Conservation (phyloP, 1,140 invertebrate genomes). For the Battus philenor region DNA sequence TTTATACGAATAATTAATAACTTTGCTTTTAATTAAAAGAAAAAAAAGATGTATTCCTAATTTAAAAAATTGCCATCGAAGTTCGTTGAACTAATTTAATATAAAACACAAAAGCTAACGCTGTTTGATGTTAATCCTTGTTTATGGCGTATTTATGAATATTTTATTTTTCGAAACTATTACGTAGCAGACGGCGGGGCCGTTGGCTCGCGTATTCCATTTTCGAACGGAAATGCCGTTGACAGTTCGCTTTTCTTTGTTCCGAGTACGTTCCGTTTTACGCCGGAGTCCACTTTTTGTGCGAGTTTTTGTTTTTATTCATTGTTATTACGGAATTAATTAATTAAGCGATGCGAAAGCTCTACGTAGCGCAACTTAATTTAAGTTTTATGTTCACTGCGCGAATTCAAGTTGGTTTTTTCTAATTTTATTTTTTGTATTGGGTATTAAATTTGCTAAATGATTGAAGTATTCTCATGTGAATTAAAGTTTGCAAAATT, state of each 20-base stretch:
- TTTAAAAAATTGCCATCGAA: no score
- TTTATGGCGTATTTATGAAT: conserved; percentile 2
- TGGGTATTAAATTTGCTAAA: neutral
- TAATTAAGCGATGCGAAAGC: neutral
- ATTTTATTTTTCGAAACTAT: conserved; percentile 27
- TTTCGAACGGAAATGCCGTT: conserved; percentile 55
- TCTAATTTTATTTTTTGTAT: neutral
- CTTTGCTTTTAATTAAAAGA: no score
- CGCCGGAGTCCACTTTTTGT: conserved; percentile 31
- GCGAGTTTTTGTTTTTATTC: conserved; percentile 20
- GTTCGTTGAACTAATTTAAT: no score
- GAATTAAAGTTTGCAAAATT: neutral
- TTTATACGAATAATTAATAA: no score
- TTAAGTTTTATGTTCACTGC: no score
- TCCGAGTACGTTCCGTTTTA: conserved; percentile 45
- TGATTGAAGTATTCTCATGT: no score
- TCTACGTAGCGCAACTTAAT: no score
- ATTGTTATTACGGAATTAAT: conserved; percentile 6
- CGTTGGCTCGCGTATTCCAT: conserved; percentile 45
- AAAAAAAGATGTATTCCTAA: no score
- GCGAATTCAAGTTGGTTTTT: neutral
- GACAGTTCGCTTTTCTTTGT: conserved; percentile 57
- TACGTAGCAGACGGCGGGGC: conserved; percentile 34
- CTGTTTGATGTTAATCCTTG: neutral
- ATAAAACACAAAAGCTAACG: no score